phyloP scores from a whole-genome alignment of 2,797 vertebrate genomes.

The Tarsius wallacei region DNA sequence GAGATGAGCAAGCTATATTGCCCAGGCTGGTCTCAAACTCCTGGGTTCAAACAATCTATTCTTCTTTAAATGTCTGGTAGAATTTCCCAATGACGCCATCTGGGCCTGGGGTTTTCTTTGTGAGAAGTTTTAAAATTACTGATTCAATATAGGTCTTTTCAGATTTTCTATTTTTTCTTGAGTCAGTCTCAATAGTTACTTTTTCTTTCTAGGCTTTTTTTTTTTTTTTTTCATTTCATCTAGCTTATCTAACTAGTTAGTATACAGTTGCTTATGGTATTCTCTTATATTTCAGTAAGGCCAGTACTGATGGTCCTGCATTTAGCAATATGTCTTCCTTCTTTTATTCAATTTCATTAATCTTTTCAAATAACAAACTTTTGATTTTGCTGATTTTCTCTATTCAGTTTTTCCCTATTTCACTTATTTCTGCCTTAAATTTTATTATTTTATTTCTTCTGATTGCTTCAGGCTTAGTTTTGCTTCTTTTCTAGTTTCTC shows the following conservation, averaged over 20 bases:
- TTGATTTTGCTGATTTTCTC: neutral
- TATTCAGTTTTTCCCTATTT: neutral
- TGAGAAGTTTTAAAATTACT: slow-evolving; percentile 38
- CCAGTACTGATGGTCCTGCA: neutral
- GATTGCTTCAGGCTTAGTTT: neutral
- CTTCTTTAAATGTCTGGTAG: slow-evolving; percentile 23
- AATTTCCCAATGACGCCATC: neutral
- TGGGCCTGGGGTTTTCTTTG: neutral
- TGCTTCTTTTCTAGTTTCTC: neutral
- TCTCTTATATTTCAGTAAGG: neutral
- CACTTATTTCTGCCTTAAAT: slow-evolving; percentile 29
- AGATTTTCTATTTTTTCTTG: slow-evolving; percentile 45
- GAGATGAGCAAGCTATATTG: no score
- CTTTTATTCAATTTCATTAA: slow-evolving; percentile 49
- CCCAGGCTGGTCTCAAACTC: no score
- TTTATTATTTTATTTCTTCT: slow-evolving; percentile 24
- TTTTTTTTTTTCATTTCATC: neutral
- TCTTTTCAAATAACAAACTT: neutral
- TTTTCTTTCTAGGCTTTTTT: slow-evolving; percentile 48
- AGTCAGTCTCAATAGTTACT: neutral
- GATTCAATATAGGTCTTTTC: neutral
- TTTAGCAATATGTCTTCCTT: neutral
- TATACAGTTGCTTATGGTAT: neutral
- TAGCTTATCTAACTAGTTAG: neutral
- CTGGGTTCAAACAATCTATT: no score